Evolutionary conservation across 2,113 vertebrate genomes (phyloP).

Genomic region (Montifringilla adamsi): DNA sequence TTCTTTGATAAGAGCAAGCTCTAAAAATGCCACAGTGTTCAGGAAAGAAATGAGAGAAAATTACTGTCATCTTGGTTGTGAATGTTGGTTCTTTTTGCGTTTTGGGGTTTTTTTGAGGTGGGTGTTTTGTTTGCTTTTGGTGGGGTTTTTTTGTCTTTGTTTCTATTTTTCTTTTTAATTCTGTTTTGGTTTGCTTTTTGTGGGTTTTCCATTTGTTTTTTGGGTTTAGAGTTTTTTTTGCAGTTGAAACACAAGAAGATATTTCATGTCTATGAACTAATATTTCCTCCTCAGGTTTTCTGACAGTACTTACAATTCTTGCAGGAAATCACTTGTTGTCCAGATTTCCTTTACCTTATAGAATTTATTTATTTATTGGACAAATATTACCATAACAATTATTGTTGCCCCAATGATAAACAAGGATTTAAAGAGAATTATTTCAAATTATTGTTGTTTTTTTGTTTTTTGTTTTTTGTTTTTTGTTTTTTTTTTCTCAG

Average conservation of each 20-base stretch:
- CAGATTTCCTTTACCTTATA: background rate
- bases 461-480: background rate
- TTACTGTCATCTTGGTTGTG: background rate
- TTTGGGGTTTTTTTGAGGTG: no score
- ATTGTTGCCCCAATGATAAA: background rate
- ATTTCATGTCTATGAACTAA: background rate
- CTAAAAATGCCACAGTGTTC: background rate
- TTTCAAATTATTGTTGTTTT: background rate
- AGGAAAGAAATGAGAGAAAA: background rate
- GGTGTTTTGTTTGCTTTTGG: accelerated
- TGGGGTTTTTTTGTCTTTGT: no score
- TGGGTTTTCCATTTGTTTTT: accelerated
- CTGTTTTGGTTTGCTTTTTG: background rate
- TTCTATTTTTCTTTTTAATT: no score
- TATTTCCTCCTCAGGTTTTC: background rate
- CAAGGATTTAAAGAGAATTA: background rate
- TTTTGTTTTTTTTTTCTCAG: background rate
- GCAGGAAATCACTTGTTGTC: background rate
- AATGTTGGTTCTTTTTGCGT: background rate
- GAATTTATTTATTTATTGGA: background rate
- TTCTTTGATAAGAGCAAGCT: background rate
- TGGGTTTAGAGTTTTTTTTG: accelerated
- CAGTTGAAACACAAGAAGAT: background rate
- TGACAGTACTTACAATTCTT: background rate
- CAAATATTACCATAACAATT: background rate